Evolutionary conservation across 2,797 vertebrate species (phyloP).

Genomic region (Acanthiza pusilla): DNA sequence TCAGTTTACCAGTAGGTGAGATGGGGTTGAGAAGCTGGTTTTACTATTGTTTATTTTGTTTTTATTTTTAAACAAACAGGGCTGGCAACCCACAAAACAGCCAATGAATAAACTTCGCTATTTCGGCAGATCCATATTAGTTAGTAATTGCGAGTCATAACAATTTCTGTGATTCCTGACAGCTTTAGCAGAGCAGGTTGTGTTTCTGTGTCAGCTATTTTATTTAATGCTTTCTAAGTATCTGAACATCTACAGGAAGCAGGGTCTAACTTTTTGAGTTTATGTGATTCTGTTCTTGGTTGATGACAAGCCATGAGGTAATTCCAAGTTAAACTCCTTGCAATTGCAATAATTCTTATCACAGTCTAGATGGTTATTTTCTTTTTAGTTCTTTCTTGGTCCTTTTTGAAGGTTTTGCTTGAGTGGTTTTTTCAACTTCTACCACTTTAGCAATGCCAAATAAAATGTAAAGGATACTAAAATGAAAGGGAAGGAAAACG

Average conservation of each 20-base stretch:
- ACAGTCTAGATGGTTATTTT: neutral
- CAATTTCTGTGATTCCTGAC: neutral
- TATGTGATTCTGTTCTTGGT: neutral
- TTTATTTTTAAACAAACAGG: neutral
- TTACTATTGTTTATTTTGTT: neutral
- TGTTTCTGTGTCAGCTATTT: neutral
- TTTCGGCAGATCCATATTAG: neutral
- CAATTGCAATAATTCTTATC: neutral
- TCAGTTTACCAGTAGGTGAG: neutral
- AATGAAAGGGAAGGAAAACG: neutral
- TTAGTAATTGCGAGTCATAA: neutral
- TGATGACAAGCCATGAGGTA: neutral
- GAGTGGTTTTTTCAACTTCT: neutral
- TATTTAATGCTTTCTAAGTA: neutral
- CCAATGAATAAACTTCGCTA: neutral
- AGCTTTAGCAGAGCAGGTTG: neutral
- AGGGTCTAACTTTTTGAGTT: neutral
- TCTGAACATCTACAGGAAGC: neutral
- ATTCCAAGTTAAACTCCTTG: neutral
- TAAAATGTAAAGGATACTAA: neutral
- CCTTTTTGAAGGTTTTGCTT: neutral
- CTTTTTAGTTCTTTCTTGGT: neutral
- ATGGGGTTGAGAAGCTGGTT: neutral
- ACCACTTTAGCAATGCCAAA: neutral
- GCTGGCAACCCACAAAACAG: accelerated